Base-by-base conservation (phyloP, 2,113 vertebrate species). In the Gulo gulo region DNA sequence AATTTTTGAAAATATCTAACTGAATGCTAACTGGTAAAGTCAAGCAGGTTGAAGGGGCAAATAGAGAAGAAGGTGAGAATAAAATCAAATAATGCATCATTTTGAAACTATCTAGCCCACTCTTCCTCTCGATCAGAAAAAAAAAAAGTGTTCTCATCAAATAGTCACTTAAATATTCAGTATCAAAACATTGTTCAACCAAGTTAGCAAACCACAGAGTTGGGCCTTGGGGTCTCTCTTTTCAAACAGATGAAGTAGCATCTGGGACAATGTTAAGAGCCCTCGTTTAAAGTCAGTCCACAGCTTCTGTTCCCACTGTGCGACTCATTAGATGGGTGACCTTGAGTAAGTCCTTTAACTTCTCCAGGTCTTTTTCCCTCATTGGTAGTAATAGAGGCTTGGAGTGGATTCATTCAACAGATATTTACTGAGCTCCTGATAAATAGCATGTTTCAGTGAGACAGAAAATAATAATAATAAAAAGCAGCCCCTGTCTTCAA, bases 1-100 rank as follows among this genome's bases (percentile, higher is more conserved):
- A 79, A 9, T 74, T 74, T 95, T 71, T 79, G 34, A 88, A 95
- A 95, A 90, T 94, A 78, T 69, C 50, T 73, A 76, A 88, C 71
- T 88, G 85, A 80, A 95, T 55, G 21, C 23, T 94, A 55, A 84
- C 1, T 82, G 71, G 26, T 94, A 2, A 92, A 13, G 26, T 82
- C 88, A 95, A 36, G 24, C 12, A 67, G 42, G 11, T 45, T 34
- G 42, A 95, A 63, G 34, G 1, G 0, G 4, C 52, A n/a, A 57
- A 8, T 15, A 79, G 59, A 36, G 39, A 94, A 55, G 39, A 94
- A 71, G 31, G 2, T 86, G 9, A 95, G 26, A 55, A 96, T 57
- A 73, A 86, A 96, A 86, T 88, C 45, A 88, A 95, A 74, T 90
- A 92, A 90, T 50, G 29, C 1, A 57, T 73, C 16, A 91, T 83